Evolutionary conservation across 1,140 invertebrate species (phyloP), one percentile per base, ranked within the genome.

Genomic region (Zaprionus camerounensis): DNA sequence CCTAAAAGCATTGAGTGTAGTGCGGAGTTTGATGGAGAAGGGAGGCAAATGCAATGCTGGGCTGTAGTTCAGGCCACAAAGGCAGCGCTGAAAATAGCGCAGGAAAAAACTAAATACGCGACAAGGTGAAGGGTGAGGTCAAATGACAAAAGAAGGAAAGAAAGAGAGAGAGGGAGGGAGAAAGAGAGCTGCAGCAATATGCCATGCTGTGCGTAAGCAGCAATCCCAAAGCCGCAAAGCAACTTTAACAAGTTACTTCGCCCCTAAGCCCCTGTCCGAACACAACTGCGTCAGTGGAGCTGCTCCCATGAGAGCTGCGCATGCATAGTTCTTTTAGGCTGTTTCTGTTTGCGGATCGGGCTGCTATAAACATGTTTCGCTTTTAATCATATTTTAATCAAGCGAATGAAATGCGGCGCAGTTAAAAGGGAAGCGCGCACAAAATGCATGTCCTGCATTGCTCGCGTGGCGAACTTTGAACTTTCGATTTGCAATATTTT

Each of bases 61-160:
- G 64, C 65, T 28, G 57, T 59, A 59, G 26, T 5, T 13, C n/a
- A 22, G 24, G 44, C 81, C 77, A 83, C 84, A 88, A 87, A 86
- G 73, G 76, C 84, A 81, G 28, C 85, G 85, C 85, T 85, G 85
- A 88, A 88, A 88, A 88, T 90, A 84, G 78, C 85, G 85, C 85
- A 86, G n/a, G 11, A 46, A 88, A 88, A 88, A 88, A 88, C 85
- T 88, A 88, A 88, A 90, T 86, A 80, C 73, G 79, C 71, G 49
- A 55, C 34, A 51, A 34, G 41, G 41, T 57, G 65, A 46, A 46
- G 63, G 61, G n/a, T 17, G 34, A 9, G 20, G 3, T 26, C 63
- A 46, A 17, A 46, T 46, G 2, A 26, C 36, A 20, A 41, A 5
- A 56, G 36, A 31, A 22, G 9, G 12, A 20, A 13, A 17, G 20